Percentiles rank a stretch among this genome's conserved stretches.
Evolutionary conservation across 1,140 invertebrate genomes (phyloP).

Genomic region (Leptopilina boulardi): DNA sequence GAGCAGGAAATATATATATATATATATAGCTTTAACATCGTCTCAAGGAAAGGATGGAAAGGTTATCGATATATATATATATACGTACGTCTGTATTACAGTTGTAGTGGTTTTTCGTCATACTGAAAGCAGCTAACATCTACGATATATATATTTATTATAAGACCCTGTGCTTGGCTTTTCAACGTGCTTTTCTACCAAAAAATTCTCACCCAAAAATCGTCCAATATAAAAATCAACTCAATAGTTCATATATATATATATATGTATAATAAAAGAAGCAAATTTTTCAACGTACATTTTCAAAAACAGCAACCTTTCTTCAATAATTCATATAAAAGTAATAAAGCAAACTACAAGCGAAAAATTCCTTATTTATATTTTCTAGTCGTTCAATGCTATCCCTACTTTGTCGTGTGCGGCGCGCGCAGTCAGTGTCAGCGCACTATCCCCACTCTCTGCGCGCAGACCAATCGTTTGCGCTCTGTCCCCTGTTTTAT

Average conservation of each 20-base stretch:
- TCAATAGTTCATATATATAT: background rate
- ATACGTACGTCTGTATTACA: constrained; percentile 46
- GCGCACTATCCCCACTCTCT: too few species aligned
- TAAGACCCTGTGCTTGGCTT: constrained; percentile 65
- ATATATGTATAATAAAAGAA: background rate
- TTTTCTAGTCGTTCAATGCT: too few species aligned
- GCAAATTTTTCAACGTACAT: constrained; percentile 10
- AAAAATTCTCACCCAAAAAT: constrained; percentile 30
- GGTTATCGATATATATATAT: constrained; percentile 51
- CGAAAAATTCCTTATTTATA: constrained; percentile 11
- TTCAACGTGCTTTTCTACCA: constrained; percentile 41
- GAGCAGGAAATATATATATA: constrained; percentile 54
- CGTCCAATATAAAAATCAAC: constrained; percentile 20
- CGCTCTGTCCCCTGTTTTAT: too few species aligned
- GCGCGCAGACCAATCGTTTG: too few species aligned
- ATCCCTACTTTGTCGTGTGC: too few species aligned
- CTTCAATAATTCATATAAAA: background rate
- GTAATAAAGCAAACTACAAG: constrained; percentile 9
- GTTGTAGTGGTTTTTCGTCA: constrained; percentile 56
- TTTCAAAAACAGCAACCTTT: background rate
- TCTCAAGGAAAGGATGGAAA: constrained; percentile 41
- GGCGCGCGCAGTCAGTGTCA: too few species aligned
- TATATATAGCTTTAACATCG: constrained; percentile 53
- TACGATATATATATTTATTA: constrained; percentile 59
- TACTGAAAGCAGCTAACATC: constrained; percentile 71